Evolutionary conservation across 2,888 invertebrate species (phyloP), one percentile per base, ranked within the genome.

Genomic region (Anaspis maculata): DNA sequence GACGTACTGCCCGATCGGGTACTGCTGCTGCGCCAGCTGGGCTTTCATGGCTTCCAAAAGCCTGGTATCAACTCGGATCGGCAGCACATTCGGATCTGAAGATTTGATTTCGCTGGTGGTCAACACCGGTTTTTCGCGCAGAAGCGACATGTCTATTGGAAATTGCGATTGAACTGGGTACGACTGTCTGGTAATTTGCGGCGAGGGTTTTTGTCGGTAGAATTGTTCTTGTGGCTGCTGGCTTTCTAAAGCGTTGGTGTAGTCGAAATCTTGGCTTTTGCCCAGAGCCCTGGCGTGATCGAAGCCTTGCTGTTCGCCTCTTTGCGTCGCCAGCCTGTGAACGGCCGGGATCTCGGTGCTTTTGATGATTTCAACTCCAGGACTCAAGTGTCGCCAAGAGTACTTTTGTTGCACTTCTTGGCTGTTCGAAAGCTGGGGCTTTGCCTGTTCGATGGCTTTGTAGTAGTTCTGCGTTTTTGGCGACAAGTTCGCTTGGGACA

Each of bases 251-350:
- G 62, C 67, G 37, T 70, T 68, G 0, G 64, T 62, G 29, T 67
- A 58, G 45, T 70, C 70, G 39, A 70, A 70, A 2, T 65, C 64
- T 49, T 68, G 68, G 34, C 68, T 68, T 22, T 56, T 62, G 0
- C 64, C 67, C 3, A 70, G n/a, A 4, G 69, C 69, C 1, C 59
- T 62, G 0, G 59, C 59, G 31, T 69, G 69, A 45, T 70, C 68
- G 29, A 70, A 70, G 32, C 57, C 57, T 10, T 7, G 28, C 35
- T 22, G 32, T 10, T 21, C 27, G 13, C 16, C 24, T 7, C 11
- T 19, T 28, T 23, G 21, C 28, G 2, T 22, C 13, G 2, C 15
- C 23, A 13, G 41, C 21, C 34, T 33, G 3, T 22, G 13, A 2
- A 25, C 25, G 13, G 39, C 24, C 34, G 42, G 24, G 29, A 56